Conservation (phyloP, 2,113 vertebrate species). For the Clarias magur region DNA sequence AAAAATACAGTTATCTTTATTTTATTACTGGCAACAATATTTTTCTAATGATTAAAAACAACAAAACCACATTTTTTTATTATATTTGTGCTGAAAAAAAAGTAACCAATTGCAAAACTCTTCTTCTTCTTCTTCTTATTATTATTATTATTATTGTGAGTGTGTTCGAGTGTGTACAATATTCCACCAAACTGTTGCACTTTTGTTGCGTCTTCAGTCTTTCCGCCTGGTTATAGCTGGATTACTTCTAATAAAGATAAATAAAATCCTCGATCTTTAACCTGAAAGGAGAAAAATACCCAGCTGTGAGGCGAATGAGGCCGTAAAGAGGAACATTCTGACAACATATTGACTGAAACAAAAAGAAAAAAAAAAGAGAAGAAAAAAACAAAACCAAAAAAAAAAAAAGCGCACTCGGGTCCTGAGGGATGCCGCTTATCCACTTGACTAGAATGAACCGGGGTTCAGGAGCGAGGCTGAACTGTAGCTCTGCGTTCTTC, state of each 20-base stretch:
- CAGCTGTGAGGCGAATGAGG: constrained; percentile 3
- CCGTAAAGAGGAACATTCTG: constrained; percentile 46
- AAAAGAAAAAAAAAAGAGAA: constrained; percentile 63
- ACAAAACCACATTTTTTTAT: neutral
- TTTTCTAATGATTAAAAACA: neutral
- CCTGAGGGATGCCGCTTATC: constrained; percentile 77
- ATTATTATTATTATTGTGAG: neutral
- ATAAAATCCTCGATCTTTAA: constrained; percentile 26
- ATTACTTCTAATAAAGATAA: neutral
- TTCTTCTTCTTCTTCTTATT: neutral
- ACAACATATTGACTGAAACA: constrained; percentile 70
- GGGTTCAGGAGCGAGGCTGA: constrained; percentile 70
- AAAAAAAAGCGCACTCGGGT: constrained; percentile 46
- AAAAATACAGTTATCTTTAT: neutral
- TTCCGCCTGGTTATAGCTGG: neutral
- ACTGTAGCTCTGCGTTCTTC: constrained; percentile 70
- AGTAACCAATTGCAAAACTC: neutral
- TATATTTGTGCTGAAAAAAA: neutral
- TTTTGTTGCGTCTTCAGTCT: neutral
- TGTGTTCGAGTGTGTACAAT: neutral
- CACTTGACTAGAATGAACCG: constrained; percentile 71
- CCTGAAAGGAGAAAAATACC: constrained; percentile 29
- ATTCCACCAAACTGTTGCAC: too few relatives aligned
- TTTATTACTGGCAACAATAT: neutral
- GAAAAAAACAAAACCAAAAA: neutral